A percentile compares a stretch with the other conserved stretches of the same genome.
Conservation (phyloP, 2,797 vertebrate species). For the Rhinichthys osculus region DNA sequence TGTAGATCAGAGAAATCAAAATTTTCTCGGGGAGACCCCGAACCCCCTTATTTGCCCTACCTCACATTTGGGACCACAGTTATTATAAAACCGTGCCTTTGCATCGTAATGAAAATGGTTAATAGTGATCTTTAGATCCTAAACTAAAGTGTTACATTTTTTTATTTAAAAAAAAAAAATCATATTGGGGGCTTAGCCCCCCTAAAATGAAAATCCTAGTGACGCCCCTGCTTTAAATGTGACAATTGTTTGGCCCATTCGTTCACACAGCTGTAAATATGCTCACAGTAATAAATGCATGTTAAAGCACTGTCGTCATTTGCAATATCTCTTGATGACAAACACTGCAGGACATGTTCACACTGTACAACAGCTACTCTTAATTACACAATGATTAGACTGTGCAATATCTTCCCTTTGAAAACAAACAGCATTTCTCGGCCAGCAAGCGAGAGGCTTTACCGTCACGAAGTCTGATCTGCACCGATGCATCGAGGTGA, state of each 20-base stretch:
- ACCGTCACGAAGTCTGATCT: not conserved
- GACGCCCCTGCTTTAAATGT: no score
- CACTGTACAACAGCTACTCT: not conserved
- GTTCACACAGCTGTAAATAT: conserved; percentile 5
- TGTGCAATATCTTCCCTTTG: not conserved
- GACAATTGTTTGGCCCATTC: not conserved
- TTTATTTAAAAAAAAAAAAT: no score
- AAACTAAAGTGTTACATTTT: no score
- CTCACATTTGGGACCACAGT: no score
- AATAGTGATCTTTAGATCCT: no score
- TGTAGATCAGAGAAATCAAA: no score
- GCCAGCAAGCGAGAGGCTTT: not conserved
- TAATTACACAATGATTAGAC: conserved; percentile 17
- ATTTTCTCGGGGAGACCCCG: no score
- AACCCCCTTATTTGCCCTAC: no score
- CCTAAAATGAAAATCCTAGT: no score
- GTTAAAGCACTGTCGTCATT: not conserved
- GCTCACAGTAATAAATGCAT: not conserved
- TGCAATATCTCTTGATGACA: conserved; percentile 3
- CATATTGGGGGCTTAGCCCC: no score
- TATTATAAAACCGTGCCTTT: no score
- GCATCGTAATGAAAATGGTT: no score
- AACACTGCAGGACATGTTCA: conserved; percentile 31
- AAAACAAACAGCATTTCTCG: not conserved
- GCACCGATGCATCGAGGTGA: not conserved